A percentile compares a stretch with the other conserved stretches of the same genome.
phyloP scores from a whole-genome alignment of 1,140 invertebrate genomes.

The Acyrthosiphon pisum region DNA sequence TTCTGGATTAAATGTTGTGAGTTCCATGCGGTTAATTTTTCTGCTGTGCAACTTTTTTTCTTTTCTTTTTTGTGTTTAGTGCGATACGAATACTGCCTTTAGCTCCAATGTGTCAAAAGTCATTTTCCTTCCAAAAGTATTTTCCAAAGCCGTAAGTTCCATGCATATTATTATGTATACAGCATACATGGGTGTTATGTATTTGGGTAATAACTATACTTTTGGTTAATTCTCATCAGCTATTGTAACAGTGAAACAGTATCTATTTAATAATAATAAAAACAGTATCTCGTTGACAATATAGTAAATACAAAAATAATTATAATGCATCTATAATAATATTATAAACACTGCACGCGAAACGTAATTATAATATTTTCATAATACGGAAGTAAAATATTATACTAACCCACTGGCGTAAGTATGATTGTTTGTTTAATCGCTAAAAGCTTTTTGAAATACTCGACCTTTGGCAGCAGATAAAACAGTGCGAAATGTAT shows the following conservation, averaged over 20 bases:
- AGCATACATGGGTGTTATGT: not conserved
- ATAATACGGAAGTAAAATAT: not conserved
- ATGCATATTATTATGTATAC: slow-evolving; percentile 21
- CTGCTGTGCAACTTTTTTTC: not conserved
- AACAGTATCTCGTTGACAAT: not conserved
- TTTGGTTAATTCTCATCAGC: not conserved
- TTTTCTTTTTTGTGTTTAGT: not conserved
- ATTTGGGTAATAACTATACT: slow-evolving; percentile 15
- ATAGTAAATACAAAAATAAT: not conserved
- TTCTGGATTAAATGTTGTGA: slow-evolving; percentile 25
- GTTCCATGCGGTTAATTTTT: slow-evolving; percentile 12
- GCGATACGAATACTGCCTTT: not conserved
- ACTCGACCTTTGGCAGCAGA: not conserved
- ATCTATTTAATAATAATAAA: not conserved
- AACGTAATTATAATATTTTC: not conserved
- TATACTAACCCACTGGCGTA: not conserved
- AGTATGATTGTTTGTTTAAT: slow-evolving; percentile 4
- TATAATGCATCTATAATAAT: not conserved
- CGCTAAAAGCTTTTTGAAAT: not conserved
- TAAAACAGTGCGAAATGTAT: not conserved
- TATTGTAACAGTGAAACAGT: not conserved
- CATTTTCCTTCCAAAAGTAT: not conserved
- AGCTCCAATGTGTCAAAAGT: not conserved
- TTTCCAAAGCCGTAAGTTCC: slow-evolving; percentile 19
- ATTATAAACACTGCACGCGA: not conserved